phyloP scores from a whole-genome alignment of 2,888 invertebrate genomes.

The Galeruca laticollis region DNA sequence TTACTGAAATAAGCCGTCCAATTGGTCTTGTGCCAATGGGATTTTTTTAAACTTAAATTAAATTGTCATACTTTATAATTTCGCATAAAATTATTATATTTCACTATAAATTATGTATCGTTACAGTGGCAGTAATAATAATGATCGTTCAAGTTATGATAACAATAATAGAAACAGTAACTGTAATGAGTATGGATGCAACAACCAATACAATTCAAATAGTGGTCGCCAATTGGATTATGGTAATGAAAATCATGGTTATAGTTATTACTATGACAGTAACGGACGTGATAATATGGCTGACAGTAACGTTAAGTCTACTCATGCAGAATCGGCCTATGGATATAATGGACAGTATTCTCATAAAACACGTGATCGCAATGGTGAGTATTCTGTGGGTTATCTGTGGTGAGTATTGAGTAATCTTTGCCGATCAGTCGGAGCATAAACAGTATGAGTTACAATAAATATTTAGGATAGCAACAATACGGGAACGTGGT shows the following conservation, averaged over 20 bases:
- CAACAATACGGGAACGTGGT: too few species aligned
- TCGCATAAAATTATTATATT: too few species aligned
- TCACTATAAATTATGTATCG: too few species aligned
- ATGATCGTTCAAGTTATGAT: not conserved
- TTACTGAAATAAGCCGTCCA: too few species aligned
- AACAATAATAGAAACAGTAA: conserved; percentile 22
- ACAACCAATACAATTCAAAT: conserved; percentile 1
- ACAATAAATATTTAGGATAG: too few species aligned
- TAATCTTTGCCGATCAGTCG: too few species aligned
- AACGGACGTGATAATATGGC: conserved; percentile 6
- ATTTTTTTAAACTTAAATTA: too few species aligned
- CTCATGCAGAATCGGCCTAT: conserved; percentile 10
- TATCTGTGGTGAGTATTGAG: conserved; percentile 4
- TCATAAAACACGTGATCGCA: not conserved
- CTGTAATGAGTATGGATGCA: conserved; percentile 20
- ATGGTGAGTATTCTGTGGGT: conserved; percentile 2
- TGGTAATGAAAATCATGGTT: not conserved
- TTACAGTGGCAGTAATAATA: conserved; percentile 12
- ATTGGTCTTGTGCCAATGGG: too few species aligned
- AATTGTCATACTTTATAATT: too few species aligned
- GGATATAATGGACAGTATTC: conserved; percentile 30
- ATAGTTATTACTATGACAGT: not conserved
- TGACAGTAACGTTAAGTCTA: not conserved
- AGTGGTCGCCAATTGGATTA: not conserved
- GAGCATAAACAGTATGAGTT: too few species aligned